phyloP scores from a whole-genome alignment of 2,113 vertebrate species.

The Platysteira castanea region DNA sequence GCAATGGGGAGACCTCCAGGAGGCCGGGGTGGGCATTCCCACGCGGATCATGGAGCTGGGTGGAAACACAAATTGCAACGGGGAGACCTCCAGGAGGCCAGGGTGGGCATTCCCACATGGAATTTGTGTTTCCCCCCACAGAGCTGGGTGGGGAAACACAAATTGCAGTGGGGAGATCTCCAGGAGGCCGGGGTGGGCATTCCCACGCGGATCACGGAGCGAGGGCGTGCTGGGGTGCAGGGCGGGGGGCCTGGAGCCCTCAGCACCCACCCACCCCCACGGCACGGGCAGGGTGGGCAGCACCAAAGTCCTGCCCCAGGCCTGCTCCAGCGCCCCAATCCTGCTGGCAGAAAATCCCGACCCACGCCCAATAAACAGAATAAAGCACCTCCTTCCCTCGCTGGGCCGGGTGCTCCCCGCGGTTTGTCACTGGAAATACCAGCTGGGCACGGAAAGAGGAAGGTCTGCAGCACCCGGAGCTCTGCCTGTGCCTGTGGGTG shows the following conservation, averaged over 20 bases:
- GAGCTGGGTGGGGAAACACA: not conserved
- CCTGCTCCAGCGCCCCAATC: not conserved
- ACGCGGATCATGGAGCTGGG: not conserved
- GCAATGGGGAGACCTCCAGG: not conserved
- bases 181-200: not conserved
- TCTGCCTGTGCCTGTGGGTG: no score
- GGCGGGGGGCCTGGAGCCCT: not conserved
- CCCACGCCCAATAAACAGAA: rapidly evolving
- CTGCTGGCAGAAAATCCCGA: not conserved
- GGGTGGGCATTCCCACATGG: no score
- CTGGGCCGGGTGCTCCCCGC: not conserved
- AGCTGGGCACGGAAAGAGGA: not conserved
- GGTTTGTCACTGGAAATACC: not conserved
- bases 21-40: not conserved
- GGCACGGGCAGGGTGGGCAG: not conserved
- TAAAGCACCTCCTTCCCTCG: rapidly evolving
- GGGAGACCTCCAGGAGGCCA: no score
- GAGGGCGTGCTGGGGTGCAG: rapidly evolving
- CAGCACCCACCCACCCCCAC: rapidly evolving
- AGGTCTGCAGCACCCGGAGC: not conserved
- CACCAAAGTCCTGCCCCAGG: not conserved
- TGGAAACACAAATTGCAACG: no score
- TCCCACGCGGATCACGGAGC: not conserved
- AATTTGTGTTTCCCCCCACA: no score
- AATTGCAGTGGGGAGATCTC: not conserved